Conservation (phyloP, 2,113 vertebrate species). For the Microtus ochrogaster region DNA sequence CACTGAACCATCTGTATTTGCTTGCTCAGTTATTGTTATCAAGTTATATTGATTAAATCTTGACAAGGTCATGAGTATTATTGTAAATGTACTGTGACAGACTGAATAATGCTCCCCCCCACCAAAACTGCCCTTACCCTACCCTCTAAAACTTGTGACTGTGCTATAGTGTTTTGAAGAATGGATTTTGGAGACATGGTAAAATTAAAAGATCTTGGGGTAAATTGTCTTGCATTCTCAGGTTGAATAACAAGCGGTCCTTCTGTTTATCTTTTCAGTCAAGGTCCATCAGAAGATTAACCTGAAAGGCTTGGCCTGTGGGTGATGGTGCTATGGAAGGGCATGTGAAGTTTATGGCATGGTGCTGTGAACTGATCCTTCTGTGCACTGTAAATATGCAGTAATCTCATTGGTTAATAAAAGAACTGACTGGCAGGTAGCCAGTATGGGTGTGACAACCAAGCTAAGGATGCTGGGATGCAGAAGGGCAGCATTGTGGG, state of each 20-base stretch:
- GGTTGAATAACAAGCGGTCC: neutral
- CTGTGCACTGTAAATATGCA: too few relatives aligned
- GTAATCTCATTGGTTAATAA: too few relatives aligned
- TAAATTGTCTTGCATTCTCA: neutral
- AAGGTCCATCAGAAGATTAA: neutral
- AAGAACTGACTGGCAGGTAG: too few relatives aligned
- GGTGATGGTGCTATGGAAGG: neutral
- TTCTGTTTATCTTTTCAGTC: neutral
- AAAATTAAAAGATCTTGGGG: neutral
- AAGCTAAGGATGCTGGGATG: too few relatives aligned
- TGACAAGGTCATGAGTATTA: constrained; percentile 3
- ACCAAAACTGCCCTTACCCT: neutral
- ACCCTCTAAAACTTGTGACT: neutral
- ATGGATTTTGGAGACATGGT: neutral
- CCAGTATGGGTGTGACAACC: too few relatives aligned
- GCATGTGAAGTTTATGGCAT: neutral
- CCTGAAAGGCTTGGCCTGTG: neutral
- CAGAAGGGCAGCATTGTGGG: too few relatives aligned
- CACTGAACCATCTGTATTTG: neutral
- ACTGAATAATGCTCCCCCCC: neutral
- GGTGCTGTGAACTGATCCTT: too few relatives aligned
- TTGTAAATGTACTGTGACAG: neutral
- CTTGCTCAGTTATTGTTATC: neutral
- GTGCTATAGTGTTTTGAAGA: neutral
- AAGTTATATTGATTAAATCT: neutral